Evolutionary conservation across 2,797 vertebrate genomes (phyloP).

Genomic region (Masticophis lateralis): DNA sequence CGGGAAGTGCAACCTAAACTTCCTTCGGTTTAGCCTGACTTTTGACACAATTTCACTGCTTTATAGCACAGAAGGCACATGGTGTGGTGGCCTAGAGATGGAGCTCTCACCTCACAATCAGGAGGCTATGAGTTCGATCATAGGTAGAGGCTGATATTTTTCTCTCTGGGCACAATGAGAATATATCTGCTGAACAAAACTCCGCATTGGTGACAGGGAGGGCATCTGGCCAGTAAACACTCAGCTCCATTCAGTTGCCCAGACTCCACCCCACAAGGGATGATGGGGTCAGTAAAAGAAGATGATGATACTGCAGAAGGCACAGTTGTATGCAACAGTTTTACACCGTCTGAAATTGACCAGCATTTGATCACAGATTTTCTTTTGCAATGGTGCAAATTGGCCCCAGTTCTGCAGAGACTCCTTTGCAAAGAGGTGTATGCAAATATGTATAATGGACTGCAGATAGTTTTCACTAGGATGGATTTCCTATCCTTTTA

Average conservation of each 20-base stretch:
- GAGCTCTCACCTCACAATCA: no score
- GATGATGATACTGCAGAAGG: no score
- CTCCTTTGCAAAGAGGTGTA: not conserved
- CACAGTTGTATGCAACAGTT: not conserved
- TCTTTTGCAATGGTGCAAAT: not conserved
- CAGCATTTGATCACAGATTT: not conserved
- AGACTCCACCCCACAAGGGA: no score
- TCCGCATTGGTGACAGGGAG: no score
- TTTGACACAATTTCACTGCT: not conserved
- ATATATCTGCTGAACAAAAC: no score
- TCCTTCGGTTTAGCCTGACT: not conserved
- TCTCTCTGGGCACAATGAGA: no score
- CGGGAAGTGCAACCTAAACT: not conserved
- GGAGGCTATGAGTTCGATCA: no score
- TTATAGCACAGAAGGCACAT: not conserved
- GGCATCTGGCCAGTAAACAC: no score
- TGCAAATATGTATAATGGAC: not conserved
- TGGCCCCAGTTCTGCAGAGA: not conserved
- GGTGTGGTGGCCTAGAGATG: no score
- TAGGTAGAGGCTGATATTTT: no score
- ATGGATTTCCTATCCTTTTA: not conserved
- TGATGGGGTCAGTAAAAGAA: no score
- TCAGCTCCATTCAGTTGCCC: no score
- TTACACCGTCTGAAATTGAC: not conserved
- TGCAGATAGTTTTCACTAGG: not conserved